Evolutionary conservation across 2,113 vertebrate species (phyloP).

Genomic region (Actenoides hombroni): DNA sequence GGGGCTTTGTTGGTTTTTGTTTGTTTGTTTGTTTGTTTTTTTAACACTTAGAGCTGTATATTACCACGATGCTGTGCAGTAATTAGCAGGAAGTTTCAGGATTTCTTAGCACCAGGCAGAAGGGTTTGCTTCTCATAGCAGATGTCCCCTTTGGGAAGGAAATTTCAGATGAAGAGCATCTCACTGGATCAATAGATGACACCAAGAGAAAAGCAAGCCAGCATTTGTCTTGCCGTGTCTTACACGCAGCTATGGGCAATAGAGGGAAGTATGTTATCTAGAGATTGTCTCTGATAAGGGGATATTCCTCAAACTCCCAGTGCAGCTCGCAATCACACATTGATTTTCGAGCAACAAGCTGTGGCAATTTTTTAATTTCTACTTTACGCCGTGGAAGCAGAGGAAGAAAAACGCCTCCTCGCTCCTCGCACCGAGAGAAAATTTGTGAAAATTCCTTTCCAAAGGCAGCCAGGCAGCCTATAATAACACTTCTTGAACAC

Average conservation of each 20-base stretch:
- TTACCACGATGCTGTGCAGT: not conserved
- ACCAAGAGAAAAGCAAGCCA: slow-evolving; percentile 35
- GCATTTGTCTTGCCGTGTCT: not conserved
- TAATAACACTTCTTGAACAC: not conserved
- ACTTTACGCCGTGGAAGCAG: not conserved
- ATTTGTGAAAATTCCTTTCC: not conserved
- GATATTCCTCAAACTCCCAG: slow-evolving; percentile 15
- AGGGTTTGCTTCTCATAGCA: not conserved
- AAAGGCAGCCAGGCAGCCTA: not conserved
- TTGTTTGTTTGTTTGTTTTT: too few species aligned
- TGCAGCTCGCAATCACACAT: not conserved
- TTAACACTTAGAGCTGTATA: not conserved
- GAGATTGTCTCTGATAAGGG: slow-evolving; percentile 36
- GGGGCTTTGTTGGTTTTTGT: not conserved
- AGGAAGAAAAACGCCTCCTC: not conserved
- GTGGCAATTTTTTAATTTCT: slow-evolving; percentile 27
- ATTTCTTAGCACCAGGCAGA: not conserved
- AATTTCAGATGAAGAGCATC: slow-evolving; percentile 38
- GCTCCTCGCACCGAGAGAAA: not conserved
- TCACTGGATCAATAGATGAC: slow-evolving; percentile 8
- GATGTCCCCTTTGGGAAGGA: slow-evolving; percentile 31
- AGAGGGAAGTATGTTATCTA: slow-evolving; percentile 13
- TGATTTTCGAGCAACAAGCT: slow-evolving; percentile 37
- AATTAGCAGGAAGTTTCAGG: not conserved
- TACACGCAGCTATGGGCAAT: slow-evolving; percentile 47